A percentile compares a stretch with the other conserved stretches of the same genome.
Conservation (phyloP, 2,888 invertebrate species). For the Caenorhabditis macrosperma region DNA sequence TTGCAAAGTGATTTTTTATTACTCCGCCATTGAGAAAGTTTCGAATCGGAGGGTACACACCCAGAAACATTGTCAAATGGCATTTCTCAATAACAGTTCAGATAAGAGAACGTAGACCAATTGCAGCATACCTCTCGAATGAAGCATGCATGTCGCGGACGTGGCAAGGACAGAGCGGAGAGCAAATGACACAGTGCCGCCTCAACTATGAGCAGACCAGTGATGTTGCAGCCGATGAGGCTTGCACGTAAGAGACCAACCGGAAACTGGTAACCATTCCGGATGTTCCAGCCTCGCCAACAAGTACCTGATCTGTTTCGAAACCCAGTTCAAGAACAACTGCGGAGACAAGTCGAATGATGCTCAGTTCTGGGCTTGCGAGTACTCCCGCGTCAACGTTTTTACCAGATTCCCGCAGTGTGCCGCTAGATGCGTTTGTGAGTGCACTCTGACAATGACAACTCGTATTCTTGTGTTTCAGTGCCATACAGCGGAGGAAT, state of each 20-base stretch:
- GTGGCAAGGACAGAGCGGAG: conserved; percentile 58
- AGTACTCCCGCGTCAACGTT: conserved; percentile 69
- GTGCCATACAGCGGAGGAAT: conserved; percentile 68
- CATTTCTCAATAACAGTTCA: conserved; percentile 2
- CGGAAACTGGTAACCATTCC: background rate
- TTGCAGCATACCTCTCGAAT: conserved; percentile 67
- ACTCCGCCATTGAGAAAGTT: conserved; percentile 5
- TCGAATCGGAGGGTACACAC: conserved; percentile 29
- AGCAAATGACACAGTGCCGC: conserved; percentile 61
- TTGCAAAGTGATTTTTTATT: conserved; percentile 66
- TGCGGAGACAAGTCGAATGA: conserved; percentile 64
- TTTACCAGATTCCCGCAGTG: conserved; percentile 73
- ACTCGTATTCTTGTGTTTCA: conserved; percentile 27
- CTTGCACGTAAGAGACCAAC: conserved; percentile 59
- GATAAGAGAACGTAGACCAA: conserved; percentile 31
- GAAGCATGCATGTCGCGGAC: conserved; percentile 63
- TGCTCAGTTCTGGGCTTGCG: conserved; percentile 72
- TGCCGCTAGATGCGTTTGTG: conserved; percentile 67
- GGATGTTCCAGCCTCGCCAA: conserved; percentile 58
- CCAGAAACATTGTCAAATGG: conserved; percentile 9
- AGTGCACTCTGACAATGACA: conserved; percentile 39
- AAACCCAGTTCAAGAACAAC: conserved; percentile 58
- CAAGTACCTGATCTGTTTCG: conserved; percentile 64
- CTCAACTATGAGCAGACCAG: conserved; percentile 56
- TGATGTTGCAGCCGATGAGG: conserved; percentile 51